Conservation (phyloP, 2,888 invertebrate species). For the Amiota minor region DNA sequence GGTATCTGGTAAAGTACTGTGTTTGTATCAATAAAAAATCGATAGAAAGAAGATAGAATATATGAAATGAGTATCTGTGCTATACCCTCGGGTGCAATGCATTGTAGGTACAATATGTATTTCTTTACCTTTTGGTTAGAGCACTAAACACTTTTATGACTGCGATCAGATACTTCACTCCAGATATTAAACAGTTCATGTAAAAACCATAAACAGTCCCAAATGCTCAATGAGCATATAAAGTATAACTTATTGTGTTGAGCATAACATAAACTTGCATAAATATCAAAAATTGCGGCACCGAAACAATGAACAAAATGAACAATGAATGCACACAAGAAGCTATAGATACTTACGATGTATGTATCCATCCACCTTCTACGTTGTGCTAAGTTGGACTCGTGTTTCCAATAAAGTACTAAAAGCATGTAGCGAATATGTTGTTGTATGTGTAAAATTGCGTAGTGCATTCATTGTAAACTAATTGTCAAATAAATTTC, state of each 20-base stretch:
- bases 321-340: slow-evolving; percentile 12
- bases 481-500: slow-evolving; percentile 55
- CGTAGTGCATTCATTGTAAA: slow-evolving; percentile 41
- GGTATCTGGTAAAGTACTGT: no score
- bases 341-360: no score
- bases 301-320: slow-evolving; percentile 7
- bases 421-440: not conserved
- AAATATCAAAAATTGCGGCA: slow-evolving; percentile 15
- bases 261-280: slow-evolving; percentile 10
- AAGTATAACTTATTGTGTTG: slow-evolving; percentile 19
- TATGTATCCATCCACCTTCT: not conserved
- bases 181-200: slow-evolving; percentile 23
- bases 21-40: no score
- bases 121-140: not conserved
- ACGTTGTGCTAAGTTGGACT: not conserved
- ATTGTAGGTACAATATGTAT: slow-evolving; percentile 3
- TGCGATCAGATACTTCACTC: not conserved
- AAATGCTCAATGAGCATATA: slow-evolving; percentile 15
- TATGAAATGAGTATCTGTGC: not conserved
- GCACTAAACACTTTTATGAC: not conserved
- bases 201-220: slow-evolving; percentile 25
- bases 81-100: not conserved
- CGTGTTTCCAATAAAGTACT: not conserved
- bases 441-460: slow-evolving; percentile 17
- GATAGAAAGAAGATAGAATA: no score